phyloP scores from a whole-genome alignment of 2,113 vertebrate genomes.

The Coptodon bakossiorum region DNA sequence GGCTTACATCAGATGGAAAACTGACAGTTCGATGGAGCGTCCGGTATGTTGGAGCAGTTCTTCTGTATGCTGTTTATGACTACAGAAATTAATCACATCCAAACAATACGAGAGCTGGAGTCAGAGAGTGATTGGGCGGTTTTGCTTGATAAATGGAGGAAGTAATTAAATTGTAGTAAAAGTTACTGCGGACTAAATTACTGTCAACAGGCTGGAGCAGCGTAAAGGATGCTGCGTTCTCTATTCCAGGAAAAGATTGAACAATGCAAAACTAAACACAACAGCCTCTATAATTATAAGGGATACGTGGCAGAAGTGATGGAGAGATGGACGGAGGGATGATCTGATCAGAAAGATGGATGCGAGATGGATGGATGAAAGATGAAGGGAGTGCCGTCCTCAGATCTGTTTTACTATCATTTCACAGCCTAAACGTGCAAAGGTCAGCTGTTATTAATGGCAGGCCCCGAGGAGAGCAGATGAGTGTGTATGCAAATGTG shows the following conservation, averaged over 20 bases:
- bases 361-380: background rate
- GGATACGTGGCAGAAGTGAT: background rate
- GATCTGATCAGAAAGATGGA: background rate
- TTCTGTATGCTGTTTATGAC: background rate
- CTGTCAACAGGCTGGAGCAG: background rate
- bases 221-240: background rate
- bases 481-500: constrained; percentile 33
- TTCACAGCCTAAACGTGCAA: constrained; percentile 59
- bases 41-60: background rate
- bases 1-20: background rate
- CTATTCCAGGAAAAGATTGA: background rate
- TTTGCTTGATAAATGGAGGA: background rate
- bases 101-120: background rate
- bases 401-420: constrained; percentile 44
- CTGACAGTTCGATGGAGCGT: background rate
- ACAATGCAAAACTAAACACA: background rate
- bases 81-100: background rate
- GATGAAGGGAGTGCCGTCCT: background rate
- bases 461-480: constrained; percentile 30
- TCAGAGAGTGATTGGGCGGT: background rate
- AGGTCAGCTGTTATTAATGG: constrained; percentile 62
- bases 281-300: background rate
- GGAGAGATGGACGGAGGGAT: background rate
- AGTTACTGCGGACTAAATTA: background rate
- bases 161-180: background rate